Conservation (phyloP, 2,888 invertebrate genomes). For the Acholoe squamosa region DNA sequence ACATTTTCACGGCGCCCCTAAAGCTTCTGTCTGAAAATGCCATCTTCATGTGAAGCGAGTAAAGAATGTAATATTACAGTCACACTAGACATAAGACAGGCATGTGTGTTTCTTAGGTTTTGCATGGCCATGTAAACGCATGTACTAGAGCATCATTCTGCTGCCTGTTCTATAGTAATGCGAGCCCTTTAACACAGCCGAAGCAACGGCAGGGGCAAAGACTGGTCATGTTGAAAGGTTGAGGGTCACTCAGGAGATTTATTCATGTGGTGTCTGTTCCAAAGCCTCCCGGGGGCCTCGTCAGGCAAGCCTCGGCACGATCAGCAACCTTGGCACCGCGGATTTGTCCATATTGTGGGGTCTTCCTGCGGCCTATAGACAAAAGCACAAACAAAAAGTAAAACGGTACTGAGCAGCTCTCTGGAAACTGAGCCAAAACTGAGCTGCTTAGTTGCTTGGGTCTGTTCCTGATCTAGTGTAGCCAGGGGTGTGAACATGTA, state of each 20-base stretch:
- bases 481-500: too few relatives aligned
- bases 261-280: constrained; percentile 47
- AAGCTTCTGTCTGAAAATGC: not conserved
- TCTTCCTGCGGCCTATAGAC: too few relatives aligned
- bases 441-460: too few relatives aligned
- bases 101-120: too few relatives aligned
- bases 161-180: too few relatives aligned
- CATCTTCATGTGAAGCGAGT: not conserved
- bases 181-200: not conserved
- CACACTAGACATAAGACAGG: not conserved
- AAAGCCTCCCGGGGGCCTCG: not conserved
- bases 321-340: not conserved
- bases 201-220: not conserved
- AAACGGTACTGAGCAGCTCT: too few relatives aligned
- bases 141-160: too few relatives aligned
- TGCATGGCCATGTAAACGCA: too few relatives aligned
- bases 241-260: constrained; percentile 33
- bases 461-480: too few relatives aligned
- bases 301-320: not conserved
- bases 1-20: not conserved
- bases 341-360: not conserved
- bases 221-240: not conserved
- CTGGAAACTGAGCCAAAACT: too few relatives aligned
- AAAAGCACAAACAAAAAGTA: too few relatives aligned
- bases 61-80: not conserved